Conservation (phyloP, 2,797 vertebrate genomes). For the Mormyrus proboscirostris region DNA sequence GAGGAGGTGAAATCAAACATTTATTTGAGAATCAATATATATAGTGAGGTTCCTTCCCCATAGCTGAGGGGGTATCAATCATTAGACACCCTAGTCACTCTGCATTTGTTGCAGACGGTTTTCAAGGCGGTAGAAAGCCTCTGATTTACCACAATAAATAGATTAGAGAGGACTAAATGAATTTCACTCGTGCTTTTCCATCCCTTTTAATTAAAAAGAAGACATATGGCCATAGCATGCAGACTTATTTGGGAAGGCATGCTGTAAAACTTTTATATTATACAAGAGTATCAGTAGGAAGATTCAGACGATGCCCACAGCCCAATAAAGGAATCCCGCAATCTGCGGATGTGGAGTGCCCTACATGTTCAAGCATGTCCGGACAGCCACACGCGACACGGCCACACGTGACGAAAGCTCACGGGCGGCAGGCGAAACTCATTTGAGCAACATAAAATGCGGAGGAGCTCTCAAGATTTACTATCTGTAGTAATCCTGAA, state of each 20-base stretch:
- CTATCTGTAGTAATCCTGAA: conserved; percentile 40
- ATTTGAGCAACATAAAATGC: conserved; percentile 51
- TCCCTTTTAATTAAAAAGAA: not conserved
- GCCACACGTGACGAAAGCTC: conserved; percentile 48
- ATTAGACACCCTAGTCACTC: not conserved
- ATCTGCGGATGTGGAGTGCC: conserved; percentile 25
- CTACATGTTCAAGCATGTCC: conserved; percentile 16
- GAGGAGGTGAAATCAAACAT: not conserved
- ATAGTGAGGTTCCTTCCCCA: not conserved
- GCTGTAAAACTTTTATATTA: not conserved
- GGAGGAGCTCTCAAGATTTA: conserved; percentile 57
- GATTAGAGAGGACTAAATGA: not conserved
- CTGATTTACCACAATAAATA: not conserved
- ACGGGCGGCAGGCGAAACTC: conserved; percentile 56
- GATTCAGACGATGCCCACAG: conserved; percentile 52
- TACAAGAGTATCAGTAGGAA: not conserved
- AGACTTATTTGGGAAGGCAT: not conserved
- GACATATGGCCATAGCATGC: not conserved
- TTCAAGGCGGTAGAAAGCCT: not conserved
- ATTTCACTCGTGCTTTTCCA: not conserved
- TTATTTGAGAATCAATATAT: not conserved
- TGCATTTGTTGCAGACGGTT: not conserved
- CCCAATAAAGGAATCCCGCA: conserved; percentile 53
- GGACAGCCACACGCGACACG: conserved; percentile 54
- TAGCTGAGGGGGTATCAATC: not conserved